These are phyloP conservation scores for Pelosia muscerda DNA, from an alignment of 2,888 invertebrate genomes.

Conservation along the genomic window DNA sequence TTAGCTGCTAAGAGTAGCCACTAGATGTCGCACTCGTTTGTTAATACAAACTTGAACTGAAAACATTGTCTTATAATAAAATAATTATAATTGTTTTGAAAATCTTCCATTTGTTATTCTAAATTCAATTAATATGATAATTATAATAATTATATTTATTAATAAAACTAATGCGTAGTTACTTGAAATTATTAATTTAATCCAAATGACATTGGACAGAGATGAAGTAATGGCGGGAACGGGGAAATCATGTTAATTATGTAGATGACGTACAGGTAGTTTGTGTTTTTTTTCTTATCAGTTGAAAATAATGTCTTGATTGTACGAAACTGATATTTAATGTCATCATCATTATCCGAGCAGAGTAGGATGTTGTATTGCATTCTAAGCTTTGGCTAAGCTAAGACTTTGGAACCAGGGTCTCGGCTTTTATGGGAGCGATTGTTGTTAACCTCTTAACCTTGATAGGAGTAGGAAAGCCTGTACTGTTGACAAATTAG, in stretches of 20 bases:
- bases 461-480: too few species aligned
- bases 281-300: too few species aligned
- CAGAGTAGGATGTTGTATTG: background rate
- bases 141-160: background rate
- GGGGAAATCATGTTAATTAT: too few species aligned
- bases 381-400: too few species aligned
- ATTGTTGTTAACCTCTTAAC: too few species aligned
- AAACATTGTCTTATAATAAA: background rate
- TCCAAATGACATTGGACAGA: too few species aligned
- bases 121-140: background rate
- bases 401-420: background rate
- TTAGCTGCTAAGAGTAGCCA: background rate
- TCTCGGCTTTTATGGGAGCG: too few species aligned
- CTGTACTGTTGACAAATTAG: background rate
- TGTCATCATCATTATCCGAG: background rate
- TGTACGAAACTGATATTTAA: background rate
- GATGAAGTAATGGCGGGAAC: too few species aligned
- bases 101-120: background rate
- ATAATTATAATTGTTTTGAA: background rate
- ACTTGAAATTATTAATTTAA: too few species aligned
- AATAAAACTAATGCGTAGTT: background rate
- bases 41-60: background rate
- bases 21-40: conserved; percentile 13
- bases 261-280: too few species aligned
- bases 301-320: too few species aligned